A percentile compares a stretch with the other conserved stretches of the same genome.
phyloP scores from a whole-genome alignment of 35 echinoderm and acorn worm species.

The Apostichopus japonicus region DNA sequence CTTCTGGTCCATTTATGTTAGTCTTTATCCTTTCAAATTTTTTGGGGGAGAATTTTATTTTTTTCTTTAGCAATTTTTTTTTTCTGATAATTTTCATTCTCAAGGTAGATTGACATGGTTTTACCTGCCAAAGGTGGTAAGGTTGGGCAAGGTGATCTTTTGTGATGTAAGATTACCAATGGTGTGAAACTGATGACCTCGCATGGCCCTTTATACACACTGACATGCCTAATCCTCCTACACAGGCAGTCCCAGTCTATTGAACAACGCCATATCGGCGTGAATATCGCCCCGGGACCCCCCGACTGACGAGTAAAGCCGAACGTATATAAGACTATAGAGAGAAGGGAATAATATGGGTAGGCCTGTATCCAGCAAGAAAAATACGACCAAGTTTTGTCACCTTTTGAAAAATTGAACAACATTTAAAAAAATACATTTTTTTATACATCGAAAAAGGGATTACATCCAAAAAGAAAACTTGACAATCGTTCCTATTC shows the following conservation, averaged over 20 bases:
- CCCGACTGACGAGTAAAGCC: not conserved
- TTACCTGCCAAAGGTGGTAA: not conserved
- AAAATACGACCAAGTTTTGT: conserved; percentile 27
- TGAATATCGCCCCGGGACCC: conserved; percentile 24
- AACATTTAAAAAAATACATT: conserved; percentile 13
- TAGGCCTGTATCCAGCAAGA: not conserved
- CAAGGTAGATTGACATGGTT: not conserved
- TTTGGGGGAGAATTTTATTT: too few species aligned
- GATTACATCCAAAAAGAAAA: conserved; percentile 47
- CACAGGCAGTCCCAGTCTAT: not conserved
- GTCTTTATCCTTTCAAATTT: too few species aligned
- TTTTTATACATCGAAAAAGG: conserved; percentile 3
- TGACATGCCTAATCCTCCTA: conserved; percentile 18
- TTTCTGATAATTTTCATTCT: too few species aligned
- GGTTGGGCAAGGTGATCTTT: not conserved
- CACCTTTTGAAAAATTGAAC: conserved; percentile 8
- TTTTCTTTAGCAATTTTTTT: too few species aligned
- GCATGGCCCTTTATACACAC: conserved; percentile 23
- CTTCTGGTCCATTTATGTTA: too few species aligned
- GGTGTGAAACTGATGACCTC: conserved; percentile 46
- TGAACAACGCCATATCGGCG: conserved; percentile 1
- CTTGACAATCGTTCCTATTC: conserved; percentile 14
- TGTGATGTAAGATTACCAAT: not conserved
- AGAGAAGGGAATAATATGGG: too few species aligned
- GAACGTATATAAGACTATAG: not conserved